These are phyloP conservation scores for Stegostoma tigrinum DNA, from an alignment of 2,113 vertebrate genomes.

Conservation along the genomic window DNA sequence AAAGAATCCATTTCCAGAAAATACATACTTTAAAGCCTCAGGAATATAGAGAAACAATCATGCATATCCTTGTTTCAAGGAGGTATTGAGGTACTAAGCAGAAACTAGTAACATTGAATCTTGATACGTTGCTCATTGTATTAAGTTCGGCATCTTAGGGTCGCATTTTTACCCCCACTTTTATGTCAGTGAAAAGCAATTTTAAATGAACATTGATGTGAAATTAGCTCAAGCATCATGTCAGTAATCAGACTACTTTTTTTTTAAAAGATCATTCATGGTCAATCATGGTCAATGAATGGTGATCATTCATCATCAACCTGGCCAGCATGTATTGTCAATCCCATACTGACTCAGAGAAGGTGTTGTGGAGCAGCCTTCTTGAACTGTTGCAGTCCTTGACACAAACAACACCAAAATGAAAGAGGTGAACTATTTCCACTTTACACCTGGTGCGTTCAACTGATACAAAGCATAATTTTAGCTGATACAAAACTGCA, in stretches of 20 bases:
- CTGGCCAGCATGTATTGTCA: too few species aligned
- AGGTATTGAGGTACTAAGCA: not conserved
- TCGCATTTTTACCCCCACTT: not conserved
- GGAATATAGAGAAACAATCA: not conserved
- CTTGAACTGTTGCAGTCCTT: too few species aligned
- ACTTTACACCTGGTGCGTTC: not conserved
- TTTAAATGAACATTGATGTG: not conserved
- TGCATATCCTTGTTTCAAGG: not conserved
- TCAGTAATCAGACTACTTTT: not conserved
- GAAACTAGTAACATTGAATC: not conserved
- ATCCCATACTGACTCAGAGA: too few species aligned
- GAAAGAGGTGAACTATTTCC: not conserved
- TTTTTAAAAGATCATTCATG: too few species aligned
- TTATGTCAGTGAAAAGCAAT: not conserved
- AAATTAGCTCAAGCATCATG: not conserved
- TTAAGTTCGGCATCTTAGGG: not conserved
- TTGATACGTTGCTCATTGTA: not conserved
- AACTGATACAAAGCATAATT: not conserved
- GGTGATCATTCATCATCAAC: too few species aligned
- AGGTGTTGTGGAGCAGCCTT: too few species aligned
- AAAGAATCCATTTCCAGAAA: not conserved
- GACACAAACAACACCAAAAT: not conserved
- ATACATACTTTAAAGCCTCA: not conserved
- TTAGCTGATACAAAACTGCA: not conserved
- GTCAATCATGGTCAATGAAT: too few species aligned